Base-by-base conservation (phyloP, 2,113 vertebrate species). In the Toxotes jaculatrix region DNA sequence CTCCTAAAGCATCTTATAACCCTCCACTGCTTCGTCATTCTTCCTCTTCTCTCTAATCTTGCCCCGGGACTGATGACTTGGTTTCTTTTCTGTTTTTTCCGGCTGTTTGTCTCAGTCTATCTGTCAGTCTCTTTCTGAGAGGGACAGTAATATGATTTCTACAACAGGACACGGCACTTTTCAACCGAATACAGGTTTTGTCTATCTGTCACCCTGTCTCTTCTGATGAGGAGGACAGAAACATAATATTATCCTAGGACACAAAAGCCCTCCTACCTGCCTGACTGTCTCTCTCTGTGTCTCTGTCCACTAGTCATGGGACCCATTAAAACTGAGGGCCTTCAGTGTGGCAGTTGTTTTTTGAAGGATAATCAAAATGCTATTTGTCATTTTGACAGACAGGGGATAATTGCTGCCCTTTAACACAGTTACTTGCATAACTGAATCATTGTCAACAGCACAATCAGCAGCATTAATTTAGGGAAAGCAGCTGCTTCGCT, bases 71-170 rank as follows among this genome's bases (percentile, higher is more conserved):
- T 53, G 83, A 90, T 85, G 85, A 90, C 70, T 86, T 61, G 36
- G 42, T 83, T 79, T 82, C 45, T 80, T 84, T 74, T 88, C 57
- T 1, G 23, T 79, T 70, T 79, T 90, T 84, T 79, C 59, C 13
- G 8, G 47, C 89, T 49, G 75, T 77, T 49, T 74, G 65, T 88
- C 87, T 77, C 34, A 65, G 82, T 86, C 62, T 68, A 87, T 90
- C 87, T 68, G 81, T 91, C 92, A 88, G 79, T 87, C 68, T 83
- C 66, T 86, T 55, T 88, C 85, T 84, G 64, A 77, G 51, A 79
- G 67, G 70, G 78, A 87, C 69, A 72, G 32, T 70, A 68, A 87
- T 77, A 63, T 47, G 79, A 90, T 71, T 86, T 79, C 82, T 5
- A 65, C 45, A 4, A 66, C 9, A 59, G 75, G 66, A 87, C 83